Conservation (phyloP, 2,113 vertebrate genomes). For the Talpa occidentalis region DNA sequence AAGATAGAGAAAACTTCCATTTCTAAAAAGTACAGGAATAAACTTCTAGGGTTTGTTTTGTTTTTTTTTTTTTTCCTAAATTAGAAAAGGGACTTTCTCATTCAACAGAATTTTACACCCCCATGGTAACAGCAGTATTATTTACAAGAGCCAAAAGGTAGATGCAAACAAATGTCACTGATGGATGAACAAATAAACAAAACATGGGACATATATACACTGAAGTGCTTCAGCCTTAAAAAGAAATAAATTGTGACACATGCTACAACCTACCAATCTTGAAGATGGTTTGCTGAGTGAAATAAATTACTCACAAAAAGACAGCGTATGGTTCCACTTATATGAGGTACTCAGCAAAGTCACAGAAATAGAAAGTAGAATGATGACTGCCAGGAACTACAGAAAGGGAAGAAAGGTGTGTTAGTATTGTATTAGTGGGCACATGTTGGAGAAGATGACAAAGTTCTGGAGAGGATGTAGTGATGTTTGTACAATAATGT, state of each 20-base stretch:
- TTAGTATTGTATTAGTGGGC: background rate
- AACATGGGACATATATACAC: background rate
- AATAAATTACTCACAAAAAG: background rate
- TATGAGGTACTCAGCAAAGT: background rate
- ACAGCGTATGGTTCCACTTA: background rate
- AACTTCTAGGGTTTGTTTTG: background rate
- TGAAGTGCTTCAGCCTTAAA: background rate
- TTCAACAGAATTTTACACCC: background rate
- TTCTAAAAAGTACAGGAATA: slow-evolving; percentile 36
- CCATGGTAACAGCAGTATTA: background rate
- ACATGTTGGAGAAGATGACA: background rate
- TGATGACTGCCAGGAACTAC: background rate
- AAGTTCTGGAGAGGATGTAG: background rate
- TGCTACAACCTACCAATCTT: background rate
- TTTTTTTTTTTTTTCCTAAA: background rate
- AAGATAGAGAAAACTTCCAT: background rate
- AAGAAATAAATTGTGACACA: background rate
- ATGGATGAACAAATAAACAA: background rate
- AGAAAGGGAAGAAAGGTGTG: background rate
- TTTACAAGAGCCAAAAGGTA: slow-evolving; percentile 4
- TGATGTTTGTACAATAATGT: background rate
- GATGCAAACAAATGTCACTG: background rate
- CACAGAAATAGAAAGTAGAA: slow-evolving; percentile 40
- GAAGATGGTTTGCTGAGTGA: background rate
- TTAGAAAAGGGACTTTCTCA: background rate